Evolutionary conservation across 1,140 invertebrate genomes (phyloP).

Genomic region (Oscheius sp.): DNA sequence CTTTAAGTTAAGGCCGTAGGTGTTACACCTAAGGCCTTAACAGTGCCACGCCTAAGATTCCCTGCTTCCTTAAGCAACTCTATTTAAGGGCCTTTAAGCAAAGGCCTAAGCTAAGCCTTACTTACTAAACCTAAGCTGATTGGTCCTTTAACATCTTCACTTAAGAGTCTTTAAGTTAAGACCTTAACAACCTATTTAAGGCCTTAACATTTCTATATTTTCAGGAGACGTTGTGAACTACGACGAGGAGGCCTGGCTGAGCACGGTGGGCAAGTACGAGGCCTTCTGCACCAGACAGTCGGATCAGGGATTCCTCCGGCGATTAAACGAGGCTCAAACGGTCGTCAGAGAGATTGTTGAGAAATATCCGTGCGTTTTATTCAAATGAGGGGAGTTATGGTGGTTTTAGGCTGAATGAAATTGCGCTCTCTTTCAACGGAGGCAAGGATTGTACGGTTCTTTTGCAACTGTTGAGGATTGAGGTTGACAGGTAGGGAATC

Average conservation of each 20-base stretch:
- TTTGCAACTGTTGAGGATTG: slow-evolving; percentile 21
- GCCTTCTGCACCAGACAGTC: slow-evolving; percentile 7
- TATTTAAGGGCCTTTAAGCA: too few species aligned
- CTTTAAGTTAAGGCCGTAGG: too few species aligned
- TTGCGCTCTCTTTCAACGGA: slow-evolving; percentile 34
- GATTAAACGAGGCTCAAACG: slow-evolving; percentile 19
- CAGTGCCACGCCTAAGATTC: too few species aligned
- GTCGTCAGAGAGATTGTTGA: slow-evolving; percentile 20
- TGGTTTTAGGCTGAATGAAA: slow-evolving; percentile 23
- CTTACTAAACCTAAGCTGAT: too few species aligned
- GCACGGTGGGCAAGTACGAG: slow-evolving; percentile 19
- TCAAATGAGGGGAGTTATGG: not conserved
- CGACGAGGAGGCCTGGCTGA: slow-evolving; percentile 59
- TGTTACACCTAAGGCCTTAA: too few species aligned
- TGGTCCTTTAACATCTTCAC: too few species aligned
- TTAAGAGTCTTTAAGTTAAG: too few species aligned
- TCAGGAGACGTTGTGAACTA: slow-evolving; percentile 62
- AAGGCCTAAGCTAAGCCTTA: too few species aligned
- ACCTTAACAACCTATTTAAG: too few species aligned
- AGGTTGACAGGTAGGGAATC: slow-evolving; percentile 22
- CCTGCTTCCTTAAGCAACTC: too few species aligned
- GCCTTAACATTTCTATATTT: too few species aligned
- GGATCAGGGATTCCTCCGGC: slow-evolving; percentile 6
- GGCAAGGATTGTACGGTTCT: slow-evolving; percentile 38
- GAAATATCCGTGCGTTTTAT: slow-evolving; percentile 21